phyloP scores from a whole-genome alignment of 2,113 vertebrate species.

The Bagarius yarrelli region DNA sequence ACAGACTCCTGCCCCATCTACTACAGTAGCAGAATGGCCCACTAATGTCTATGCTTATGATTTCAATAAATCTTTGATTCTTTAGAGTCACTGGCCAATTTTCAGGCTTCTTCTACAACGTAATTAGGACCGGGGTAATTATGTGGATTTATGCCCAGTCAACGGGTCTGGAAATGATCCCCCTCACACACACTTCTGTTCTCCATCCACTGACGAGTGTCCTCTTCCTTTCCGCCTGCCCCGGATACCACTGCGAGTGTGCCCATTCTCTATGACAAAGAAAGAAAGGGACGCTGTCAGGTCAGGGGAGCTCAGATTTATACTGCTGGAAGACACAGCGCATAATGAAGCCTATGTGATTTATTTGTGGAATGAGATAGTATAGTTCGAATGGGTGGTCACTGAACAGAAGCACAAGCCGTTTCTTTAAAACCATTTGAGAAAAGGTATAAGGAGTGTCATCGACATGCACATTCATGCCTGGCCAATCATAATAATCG shows the following conservation, averaged over 20 bases:
- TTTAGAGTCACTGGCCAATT: constrained; percentile 70
- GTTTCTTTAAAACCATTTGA: constrained; percentile 1
- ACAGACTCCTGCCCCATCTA: constrained; percentile 9
- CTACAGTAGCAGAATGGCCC: constrained; percentile 45
- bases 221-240: constrained; percentile 20
- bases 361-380: not conserved
- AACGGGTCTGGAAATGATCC: constrained; percentile 38
- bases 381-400: not conserved
- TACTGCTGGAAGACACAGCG: constrained; percentile 26
- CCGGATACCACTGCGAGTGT: constrained; percentile 25
- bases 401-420: constrained; percentile 1
- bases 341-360: constrained; percentile 18
- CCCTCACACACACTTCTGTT: constrained; percentile 16
- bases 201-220: constrained; percentile 25
- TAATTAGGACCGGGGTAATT: constrained; percentile 66
- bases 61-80: constrained; percentile 66
- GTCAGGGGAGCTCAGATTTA: constrained; percentile 49
- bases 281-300: constrained; percentile 52
- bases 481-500: not conserved
- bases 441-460: not conserved
- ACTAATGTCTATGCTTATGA: constrained; percentile 68
- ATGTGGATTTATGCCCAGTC: constrained; percentile 51
- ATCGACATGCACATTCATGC: not conserved
- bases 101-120: constrained; percentile 58
- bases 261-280: constrained; percentile 35